Evolutionary conservation across 2,797 vertebrate genomes (phyloP).

Genomic region (Thalassophryne amazonica): DNA sequence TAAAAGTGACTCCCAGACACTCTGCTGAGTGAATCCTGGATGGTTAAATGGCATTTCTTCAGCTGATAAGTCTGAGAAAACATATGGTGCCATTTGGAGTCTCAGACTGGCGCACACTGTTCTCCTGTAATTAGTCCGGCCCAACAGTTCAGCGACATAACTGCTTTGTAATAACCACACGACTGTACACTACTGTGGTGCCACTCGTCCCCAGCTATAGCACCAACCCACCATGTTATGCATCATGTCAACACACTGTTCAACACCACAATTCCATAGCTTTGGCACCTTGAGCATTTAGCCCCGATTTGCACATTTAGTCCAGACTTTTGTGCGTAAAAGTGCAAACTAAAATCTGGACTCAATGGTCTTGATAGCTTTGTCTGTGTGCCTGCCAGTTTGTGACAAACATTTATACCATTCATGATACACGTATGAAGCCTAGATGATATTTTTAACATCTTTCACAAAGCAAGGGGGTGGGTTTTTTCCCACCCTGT

Average conservation of each 20-base stretch:
- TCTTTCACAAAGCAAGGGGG: no score
- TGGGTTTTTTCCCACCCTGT: no score
- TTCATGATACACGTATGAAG: no score
- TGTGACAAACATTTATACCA: no score
- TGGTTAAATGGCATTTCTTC: conserved; percentile 83
- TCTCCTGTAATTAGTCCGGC: conserved; percentile 95
- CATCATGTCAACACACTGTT: conserved; percentile 75
- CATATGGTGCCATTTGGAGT: conserved; percentile 95
- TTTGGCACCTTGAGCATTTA: conserved; percentile 54
- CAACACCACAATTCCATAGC: conserved; percentile 64
- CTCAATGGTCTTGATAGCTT: no score
- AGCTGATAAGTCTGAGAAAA: conserved; percentile 89
- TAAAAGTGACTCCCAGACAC: conserved; percentile 75
- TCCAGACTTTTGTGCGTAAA: conserved; percentile 33
- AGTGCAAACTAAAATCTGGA: conserved; percentile 11
- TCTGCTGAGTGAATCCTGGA: conserved; percentile 75
- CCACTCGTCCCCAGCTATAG: conserved; percentile 61
- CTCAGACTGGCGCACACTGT: conserved; percentile 89
- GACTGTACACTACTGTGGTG: conserved; percentile 65
- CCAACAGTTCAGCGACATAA: conserved; percentile 82
- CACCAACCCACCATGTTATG: conserved; percentile 60
- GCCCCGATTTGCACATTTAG: no score
- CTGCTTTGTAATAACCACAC: conserved; percentile 71
- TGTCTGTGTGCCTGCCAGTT: no score
- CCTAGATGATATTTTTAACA: no score